These are phyloP conservation scores for Penaeus vannamei DNA, from an alignment of 1,140 invertebrate species.

Conservation along the genomic window DNA sequence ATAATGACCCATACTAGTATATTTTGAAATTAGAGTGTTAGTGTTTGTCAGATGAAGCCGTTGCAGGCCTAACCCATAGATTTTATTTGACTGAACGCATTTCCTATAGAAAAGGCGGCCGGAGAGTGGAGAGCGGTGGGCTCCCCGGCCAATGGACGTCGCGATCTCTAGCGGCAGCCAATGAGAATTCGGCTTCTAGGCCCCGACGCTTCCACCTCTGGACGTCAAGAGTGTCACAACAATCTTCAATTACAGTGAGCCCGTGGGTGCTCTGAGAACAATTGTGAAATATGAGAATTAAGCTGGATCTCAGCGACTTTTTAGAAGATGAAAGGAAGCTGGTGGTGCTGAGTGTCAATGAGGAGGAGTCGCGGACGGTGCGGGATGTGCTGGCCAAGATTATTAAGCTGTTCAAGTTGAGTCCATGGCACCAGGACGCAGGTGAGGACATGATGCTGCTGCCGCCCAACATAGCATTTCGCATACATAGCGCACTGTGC, in stretches of 20 bases:
- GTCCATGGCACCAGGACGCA: background rate
- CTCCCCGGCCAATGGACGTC: no score
- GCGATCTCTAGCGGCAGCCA: background rate
- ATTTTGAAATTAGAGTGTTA: no score
- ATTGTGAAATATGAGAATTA: slow-evolving; percentile 30
- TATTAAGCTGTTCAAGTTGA: slow-evolving; percentile 25
- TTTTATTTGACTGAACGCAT: no score
- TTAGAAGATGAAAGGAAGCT: slow-evolving; percentile 49
- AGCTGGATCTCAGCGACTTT: slow-evolving; percentile 47
- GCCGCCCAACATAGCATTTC: no score
- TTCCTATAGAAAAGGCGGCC: no score
- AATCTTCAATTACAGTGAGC: background rate
- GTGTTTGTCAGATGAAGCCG: no score
- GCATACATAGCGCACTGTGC: no score
- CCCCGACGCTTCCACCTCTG: background rate
- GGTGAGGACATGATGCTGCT: no score
- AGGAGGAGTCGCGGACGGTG: slow-evolving; percentile 44
- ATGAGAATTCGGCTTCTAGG: background rate
- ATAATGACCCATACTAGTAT: no score
- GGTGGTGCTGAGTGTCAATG: slow-evolving; percentile 38
- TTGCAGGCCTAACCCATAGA: no score
- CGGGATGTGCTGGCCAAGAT: slow-evolving; percentile 48
- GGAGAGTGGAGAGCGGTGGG: no score
- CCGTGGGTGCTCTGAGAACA: background rate
- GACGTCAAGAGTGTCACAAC: slow-evolving; percentile 24